These are phyloP conservation scores for Crotalus horridus DNA, from an alignment of 2,113 vertebrate genomes.

Conservation along the genomic window DNA sequence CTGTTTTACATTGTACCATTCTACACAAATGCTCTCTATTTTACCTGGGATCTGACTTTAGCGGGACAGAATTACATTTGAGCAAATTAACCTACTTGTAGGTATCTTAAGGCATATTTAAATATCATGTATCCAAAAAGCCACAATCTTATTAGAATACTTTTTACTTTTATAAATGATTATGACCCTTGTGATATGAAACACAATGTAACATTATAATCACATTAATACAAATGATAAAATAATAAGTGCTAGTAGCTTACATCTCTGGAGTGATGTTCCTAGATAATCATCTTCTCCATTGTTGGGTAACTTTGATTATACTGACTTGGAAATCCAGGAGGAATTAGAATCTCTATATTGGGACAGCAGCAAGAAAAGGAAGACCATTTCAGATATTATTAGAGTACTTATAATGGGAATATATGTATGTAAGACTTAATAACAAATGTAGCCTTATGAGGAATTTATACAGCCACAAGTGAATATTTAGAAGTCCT, in stretches of 20 bases:
- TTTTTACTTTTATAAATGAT: conserved; percentile 51
- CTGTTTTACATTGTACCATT: not conserved
- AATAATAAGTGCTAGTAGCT: conserved; percentile 24
- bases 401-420: not conserved
- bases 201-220: conserved; percentile 55
- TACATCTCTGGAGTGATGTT: conserved; percentile 1
- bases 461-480: not conserved
- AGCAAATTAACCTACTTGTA: not conserved
- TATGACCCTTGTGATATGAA: conserved; percentile 58
- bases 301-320: not conserved
- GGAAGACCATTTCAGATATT: not conserved
- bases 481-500: not conserved
- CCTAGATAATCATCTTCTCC: not conserved
- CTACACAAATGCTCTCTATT: not conserved
- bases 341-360: not conserved
- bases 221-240: conserved; percentile 22
- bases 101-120: not conserved
- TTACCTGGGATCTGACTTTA: not conserved
- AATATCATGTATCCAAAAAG: not conserved
- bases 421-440: conserved; percentile 14
- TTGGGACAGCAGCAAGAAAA: not conserved
- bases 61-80: not conserved
- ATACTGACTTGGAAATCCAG: not conserved
- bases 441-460: not conserved
- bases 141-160: conserved; percentile 21